phyloP scores from a whole-genome alignment of 2,888 invertebrate species.

The Limnephilus marmoratus region DNA sequence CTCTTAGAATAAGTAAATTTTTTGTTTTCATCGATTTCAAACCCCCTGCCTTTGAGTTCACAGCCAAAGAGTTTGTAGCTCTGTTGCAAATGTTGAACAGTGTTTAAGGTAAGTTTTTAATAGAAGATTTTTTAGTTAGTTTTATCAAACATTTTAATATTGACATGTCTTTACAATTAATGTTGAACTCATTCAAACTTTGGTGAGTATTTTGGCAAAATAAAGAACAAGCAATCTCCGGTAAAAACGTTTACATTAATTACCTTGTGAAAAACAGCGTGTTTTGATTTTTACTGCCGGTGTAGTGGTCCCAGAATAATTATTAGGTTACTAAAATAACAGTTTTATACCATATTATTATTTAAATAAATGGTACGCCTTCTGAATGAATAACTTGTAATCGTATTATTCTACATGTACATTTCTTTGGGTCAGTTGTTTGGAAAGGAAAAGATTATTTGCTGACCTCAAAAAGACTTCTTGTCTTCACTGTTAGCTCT shows the following conservation, averaged over 20 bases:
- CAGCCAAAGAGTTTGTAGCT: too few species aligned
- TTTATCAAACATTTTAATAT: too few species aligned
- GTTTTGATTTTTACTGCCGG: not conserved
- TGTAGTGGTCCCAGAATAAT: not conserved
- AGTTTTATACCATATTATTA: not conserved
- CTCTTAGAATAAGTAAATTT: too few species aligned
- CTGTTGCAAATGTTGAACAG: too few species aligned
- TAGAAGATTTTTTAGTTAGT: too few species aligned
- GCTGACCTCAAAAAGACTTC: not conserved
- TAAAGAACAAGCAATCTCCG: not conserved
- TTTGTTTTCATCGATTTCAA: too few species aligned
- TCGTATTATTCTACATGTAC: not conserved
- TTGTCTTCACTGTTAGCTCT: not conserved
- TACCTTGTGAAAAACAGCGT: not conserved
- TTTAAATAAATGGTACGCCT: not conserved
- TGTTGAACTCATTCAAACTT: not conserved
- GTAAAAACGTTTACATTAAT: not conserved
- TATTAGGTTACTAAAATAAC: not conserved
- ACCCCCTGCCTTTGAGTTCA: too few species aligned
- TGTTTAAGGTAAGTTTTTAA: too few species aligned
- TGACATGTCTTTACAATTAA: too few species aligned
- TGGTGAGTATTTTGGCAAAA: not conserved
- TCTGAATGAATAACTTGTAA: not conserved
- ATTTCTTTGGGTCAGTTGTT: not conserved
- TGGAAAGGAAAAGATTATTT: not conserved